Evolutionary conservation across 2,113 vertebrate genomes (phyloP).

Genomic region (Riparia riparia): DNA sequence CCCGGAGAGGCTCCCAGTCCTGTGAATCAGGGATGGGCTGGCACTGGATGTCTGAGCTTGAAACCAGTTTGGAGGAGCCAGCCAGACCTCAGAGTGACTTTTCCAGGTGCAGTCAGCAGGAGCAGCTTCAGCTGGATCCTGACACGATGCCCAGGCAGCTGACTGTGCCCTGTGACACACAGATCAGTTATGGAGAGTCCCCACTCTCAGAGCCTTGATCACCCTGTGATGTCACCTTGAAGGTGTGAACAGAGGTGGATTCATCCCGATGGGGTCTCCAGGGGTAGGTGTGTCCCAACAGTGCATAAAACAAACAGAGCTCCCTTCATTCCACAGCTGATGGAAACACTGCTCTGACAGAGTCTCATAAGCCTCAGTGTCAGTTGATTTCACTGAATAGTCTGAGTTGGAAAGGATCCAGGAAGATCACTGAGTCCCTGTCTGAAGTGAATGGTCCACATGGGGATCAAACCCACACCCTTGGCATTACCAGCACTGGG

Average conservation of each 20-base stretch:
- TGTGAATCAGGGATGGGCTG: neutral
- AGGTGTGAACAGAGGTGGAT: neutral
- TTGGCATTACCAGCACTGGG: neutral
- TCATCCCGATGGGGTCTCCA: neutral
- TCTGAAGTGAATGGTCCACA: neutral
- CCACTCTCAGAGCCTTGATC: neutral
- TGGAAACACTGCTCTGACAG: neutral
- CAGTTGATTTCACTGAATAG: neutral
- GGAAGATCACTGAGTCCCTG: neutral
- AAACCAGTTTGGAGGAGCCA: neutral
- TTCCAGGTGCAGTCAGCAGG: neutral
- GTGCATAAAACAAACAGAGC: neutral
- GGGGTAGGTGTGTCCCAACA: neutral
- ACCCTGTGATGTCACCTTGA: neutral
- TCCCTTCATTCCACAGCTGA: neutral
- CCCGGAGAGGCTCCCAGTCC: neutral
- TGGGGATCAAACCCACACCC: neutral
- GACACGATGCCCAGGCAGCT: neutral
- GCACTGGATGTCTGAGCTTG: neutral
- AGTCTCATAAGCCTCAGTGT: neutral
- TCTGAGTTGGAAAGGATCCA: neutral
- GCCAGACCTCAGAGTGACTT: neutral
- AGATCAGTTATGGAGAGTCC: neutral
- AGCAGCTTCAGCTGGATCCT: neutral
- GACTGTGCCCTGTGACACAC: neutral